Evolutionary conservation across 2,113 vertebrate genomes (phyloP), one percentile per base, ranked within the genome.

Genomic region (Eubucco bourcierii): DNA sequence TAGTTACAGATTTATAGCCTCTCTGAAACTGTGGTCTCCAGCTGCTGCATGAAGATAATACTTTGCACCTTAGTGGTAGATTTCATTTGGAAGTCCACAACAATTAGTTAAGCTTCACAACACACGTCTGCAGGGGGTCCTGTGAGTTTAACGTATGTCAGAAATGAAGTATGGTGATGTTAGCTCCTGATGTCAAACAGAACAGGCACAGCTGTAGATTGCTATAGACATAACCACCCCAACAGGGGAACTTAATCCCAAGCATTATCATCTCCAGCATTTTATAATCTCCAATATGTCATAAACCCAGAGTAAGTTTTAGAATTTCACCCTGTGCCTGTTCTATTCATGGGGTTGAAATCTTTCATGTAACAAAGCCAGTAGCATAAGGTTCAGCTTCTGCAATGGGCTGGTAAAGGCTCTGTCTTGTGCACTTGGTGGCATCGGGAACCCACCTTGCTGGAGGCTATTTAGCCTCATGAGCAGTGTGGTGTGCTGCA

Each of bases 401-500:
- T 41, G 4, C 37, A 68, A 20, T 2, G 1, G 7, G 10, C 12
- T 2, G 2, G 15, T 10, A 55, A 44, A 71, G 29, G 7, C 12
- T 81, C 11, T 64, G 11, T n/a, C 84, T 84, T 50, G 15, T 11
- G 4, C 11, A 15, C 3, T 41, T 65, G 1, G 3, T 1, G 4
- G 28, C 53, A 64, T 4, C 12, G 7, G 24, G 37, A 85, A 1
- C 8, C 59, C 34, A 41, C 9, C n/a, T 25, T 68, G 33, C 24
- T 72, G 21, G 27, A 67, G 18, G 39, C 3, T 39, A 17, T n/a
- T 56, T 34, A 28, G 19, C 21, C 56, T 72, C 41, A 18, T 21
- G 17, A 65, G 33, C 9, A 63, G 12, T 21, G 16, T 0, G 1
- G 11, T 2, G 0, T 58, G 25, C 28, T 37, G 14, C 21, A 34